Percentiles rank a stretch among this genome's conserved stretches.
Conservation (phyloP, 2,797 vertebrate species). For the Bryconaethiops microstoma region DNA sequence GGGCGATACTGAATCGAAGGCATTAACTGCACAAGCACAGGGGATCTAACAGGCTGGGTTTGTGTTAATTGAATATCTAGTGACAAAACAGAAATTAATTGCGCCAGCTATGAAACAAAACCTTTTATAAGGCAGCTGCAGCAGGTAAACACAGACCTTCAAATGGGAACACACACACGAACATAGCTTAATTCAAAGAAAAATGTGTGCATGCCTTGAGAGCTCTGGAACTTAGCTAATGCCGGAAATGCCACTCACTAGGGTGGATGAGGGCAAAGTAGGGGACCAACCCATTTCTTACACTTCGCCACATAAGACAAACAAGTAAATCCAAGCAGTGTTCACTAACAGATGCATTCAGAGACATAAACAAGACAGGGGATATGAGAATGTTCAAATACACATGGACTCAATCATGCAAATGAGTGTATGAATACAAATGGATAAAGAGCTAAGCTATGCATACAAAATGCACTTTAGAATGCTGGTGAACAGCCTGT, state of each 20-base stretch:
- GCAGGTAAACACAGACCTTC: not conserved
- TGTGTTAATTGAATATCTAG: slow-evolving; percentile 22
- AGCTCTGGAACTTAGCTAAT: slow-evolving; percentile 18
- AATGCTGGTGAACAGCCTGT: slow-evolving; percentile 55
- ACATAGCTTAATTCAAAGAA: not conserved
- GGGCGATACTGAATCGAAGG: not conserved
- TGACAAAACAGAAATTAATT: not conserved
- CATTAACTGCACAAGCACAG: not conserved
- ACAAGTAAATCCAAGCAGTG: slow-evolving; percentile 50
- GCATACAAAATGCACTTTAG: slow-evolving; percentile 61
- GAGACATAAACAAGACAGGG: slow-evolving; percentile 50
- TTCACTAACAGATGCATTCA: slow-evolving; percentile 51
- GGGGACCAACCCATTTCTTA: slow-evolving; percentile 28
- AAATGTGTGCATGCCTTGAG: not conserved
- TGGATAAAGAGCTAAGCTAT: slow-evolving; percentile 60
- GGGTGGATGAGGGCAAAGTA: slow-evolving; percentile 5
- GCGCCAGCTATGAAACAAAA: not conserved
- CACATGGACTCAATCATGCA: slow-evolving; percentile 64
- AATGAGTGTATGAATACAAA: slow-evolving; percentile 62
- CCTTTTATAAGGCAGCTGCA: not conserved
- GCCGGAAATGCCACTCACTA: slow-evolving; percentile 13
- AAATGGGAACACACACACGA: not conserved
- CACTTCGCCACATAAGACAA: slow-evolving; percentile 47
- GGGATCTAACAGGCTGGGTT: not conserved
- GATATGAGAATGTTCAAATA: slow-evolving; percentile 58